Base-by-base conservation (phyloP, 2,797 vertebrate genomes). In the Artibeus jamaicensis region DNA sequence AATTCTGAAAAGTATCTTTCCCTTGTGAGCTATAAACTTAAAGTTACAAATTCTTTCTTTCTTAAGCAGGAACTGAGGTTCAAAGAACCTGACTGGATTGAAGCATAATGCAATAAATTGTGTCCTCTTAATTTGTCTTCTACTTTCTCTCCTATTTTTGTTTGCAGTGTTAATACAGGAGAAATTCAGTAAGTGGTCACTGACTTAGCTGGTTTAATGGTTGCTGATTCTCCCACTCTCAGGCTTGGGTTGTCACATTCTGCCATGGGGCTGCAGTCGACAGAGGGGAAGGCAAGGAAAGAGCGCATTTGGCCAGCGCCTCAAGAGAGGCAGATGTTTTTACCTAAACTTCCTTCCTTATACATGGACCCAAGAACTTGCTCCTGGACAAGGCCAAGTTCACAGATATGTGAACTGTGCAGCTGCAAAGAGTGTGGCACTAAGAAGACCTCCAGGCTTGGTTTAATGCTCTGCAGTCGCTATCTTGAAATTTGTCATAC, bases 1-100 rank as follows among this genome's bases (percentile, higher is more conserved):
- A 93, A 94, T 95, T 96, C 84, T 86, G 67, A 87, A 91, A 96
- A 92, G 57, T 74, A 32, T 57, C 67, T 94, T 95, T 91, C 88
- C 93, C 55, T 84, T 46, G 37, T 93, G 83, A 85, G 37, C 84
- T 90, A 37, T 92, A 82, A 96, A 93, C 29, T 70, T 82, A 68
- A 70, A 91, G 55, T 62, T 95, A 87, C 48, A 70, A 81, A 76
- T 95, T 94, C 59, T 86, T 96, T 88, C 65, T 87, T 89, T 94
- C 55, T 81, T 42, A 77, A 93, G 59, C 14, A 79, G 53, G 42
- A 89, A 93, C 24, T 71, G 48, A 93, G 50, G 53, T 93, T 96
- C 94, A 93, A 96, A 94, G 65, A 95, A 76, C 81, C 82, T 93
- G 83, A 62, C 39, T 86, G 50, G 44, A 82, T 22, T 89, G 46